Evolutionary conservation across 1,140 invertebrate genomes (phyloP).

Genomic region (Drosophila novamexicana): DNA sequence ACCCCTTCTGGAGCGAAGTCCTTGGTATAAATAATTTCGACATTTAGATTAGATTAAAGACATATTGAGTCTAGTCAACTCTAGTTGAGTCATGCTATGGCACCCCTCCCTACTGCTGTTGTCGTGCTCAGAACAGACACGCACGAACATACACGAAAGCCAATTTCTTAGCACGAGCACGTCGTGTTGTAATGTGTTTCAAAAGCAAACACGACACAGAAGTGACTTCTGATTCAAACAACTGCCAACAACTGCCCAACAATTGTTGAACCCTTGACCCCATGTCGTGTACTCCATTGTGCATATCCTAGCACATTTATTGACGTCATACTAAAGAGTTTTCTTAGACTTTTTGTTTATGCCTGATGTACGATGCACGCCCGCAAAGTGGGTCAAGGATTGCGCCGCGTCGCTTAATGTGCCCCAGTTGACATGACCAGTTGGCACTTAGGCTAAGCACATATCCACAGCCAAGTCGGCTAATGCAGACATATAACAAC

Average conservation of each 20-base stretch:
- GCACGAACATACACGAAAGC: too few species aligned
- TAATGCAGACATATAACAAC: slow-evolving; percentile 36
- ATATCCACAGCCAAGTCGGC: slow-evolving; percentile 10
- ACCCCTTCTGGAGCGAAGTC: too few species aligned
- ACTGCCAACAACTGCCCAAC: neutral
- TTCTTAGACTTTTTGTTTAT: slow-evolving; percentile 25
- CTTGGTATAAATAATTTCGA: too few species aligned
- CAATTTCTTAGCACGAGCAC: too few species aligned
- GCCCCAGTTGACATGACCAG: slow-evolving; percentile 26
- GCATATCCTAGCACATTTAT: slow-evolving; percentile 17
- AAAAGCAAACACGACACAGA: too few species aligned
- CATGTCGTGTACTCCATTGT: slow-evolving; percentile 6
- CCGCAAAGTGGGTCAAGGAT: slow-evolving; percentile 72
- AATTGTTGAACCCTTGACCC: slow-evolving; percentile 22
- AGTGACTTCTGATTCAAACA: neutral
- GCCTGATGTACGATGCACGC: slow-evolving; percentile 25
- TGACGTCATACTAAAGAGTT: slow-evolving; percentile 54
- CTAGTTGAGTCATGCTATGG: too few species aligned
- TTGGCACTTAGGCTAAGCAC: slow-evolving; percentile 28
- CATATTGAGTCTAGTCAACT: too few species aligned
- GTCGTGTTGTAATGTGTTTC: too few species aligned
- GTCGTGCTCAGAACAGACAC: too few species aligned
- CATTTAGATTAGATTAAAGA: too few species aligned
- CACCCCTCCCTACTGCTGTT: too few species aligned
- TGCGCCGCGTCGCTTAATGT: slow-evolving; percentile 8